Percentiles rank a stretch among this genome's conserved stretches.
Evolutionary conservation across 2,797 vertebrate genomes (phyloP).

Genomic region (Fratercula arctica): DNA sequence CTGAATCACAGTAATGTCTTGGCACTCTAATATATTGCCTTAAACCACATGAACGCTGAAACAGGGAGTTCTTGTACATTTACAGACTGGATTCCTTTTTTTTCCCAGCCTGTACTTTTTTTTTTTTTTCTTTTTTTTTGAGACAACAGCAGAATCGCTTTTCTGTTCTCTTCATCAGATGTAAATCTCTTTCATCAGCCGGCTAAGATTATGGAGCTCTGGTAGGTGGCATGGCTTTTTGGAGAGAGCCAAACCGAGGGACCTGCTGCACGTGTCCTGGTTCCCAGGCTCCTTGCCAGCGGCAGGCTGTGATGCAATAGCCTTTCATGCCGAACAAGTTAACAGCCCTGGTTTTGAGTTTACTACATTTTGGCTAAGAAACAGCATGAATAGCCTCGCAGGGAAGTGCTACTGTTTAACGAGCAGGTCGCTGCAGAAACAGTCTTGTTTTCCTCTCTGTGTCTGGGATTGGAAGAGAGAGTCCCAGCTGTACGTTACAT

Average conservation of each 20-base stretch:
- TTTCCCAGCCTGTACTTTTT: not conserved
- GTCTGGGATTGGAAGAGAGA: not conserved
- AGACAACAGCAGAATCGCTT: not conserved
- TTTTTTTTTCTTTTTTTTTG: not conserved
- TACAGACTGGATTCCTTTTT: not conserved
- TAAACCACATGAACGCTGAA: slow-evolving; percentile 22
- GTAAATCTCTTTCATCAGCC: not conserved
- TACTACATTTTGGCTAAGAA: slow-evolving; percentile 43
- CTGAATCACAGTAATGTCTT: not conserved
- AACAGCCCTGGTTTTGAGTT: not conserved
- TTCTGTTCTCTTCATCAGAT: not conserved
- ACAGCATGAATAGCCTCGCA: not conserved
- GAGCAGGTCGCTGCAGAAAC: not conserved
- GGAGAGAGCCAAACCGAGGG: not conserved
- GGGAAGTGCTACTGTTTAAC: not conserved
- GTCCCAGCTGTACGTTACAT: not conserved
- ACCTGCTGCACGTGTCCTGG: not conserved
- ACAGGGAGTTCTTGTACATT: not conserved
- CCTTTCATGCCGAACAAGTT: not conserved
- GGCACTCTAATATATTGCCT: not conserved
- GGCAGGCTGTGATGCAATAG: slow-evolving; percentile 31
- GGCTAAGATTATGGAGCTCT: not conserved
- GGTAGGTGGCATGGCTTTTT: not conserved
- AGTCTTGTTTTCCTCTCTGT: not conserved
- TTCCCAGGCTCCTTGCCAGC: slow-evolving; percentile 51